Evolutionary conservation across 2,797 vertebrate genomes (phyloP).

Genomic region (Alcedo atthis): DNA sequence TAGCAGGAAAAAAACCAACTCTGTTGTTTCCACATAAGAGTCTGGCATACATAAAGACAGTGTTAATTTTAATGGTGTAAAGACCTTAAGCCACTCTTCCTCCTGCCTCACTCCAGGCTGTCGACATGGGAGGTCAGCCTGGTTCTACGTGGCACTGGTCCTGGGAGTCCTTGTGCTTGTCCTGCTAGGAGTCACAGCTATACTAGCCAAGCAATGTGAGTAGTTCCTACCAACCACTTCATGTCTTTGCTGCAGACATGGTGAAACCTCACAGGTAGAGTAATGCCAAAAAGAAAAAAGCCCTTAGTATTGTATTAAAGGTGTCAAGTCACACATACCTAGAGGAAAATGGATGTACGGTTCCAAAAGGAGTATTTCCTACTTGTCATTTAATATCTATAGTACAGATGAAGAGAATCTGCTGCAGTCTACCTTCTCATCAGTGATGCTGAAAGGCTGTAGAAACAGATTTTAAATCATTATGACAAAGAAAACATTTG

Average conservation of each 20-base stretch:
- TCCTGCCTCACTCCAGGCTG: not conserved
- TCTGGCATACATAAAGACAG: not conserved
- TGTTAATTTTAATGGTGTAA: not conserved
- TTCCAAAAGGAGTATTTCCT: not conserved
- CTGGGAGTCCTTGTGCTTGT: slow-evolving; percentile 18
- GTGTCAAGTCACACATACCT: not conserved
- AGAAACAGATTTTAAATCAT: not conserved
- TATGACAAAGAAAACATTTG: not conserved
- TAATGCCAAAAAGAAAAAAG: not conserved
- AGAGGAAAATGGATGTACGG: not conserved
- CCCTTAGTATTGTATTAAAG: rapidly evolving
- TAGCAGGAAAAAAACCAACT: not conserved
- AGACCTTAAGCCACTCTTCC: not conserved
- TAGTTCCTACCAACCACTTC: not conserved
- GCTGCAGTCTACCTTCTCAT: not conserved
- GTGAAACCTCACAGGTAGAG: not conserved
- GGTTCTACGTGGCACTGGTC: not conserved
- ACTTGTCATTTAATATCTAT: not conserved
- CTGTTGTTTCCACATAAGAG: not conserved
- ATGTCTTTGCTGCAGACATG: not conserved
- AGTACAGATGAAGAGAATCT: not conserved
- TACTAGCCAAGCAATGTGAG: slow-evolving; percentile 12
- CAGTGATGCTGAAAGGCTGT: not conserved
- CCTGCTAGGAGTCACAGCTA: not conserved
- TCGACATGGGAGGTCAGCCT: not conserved